Percentiles rank a stretch among this genome's conserved stretches.
phyloP scores from a whole-genome alignment of 2,113 vertebrate species.

The Hiodon alosoides region DNA sequence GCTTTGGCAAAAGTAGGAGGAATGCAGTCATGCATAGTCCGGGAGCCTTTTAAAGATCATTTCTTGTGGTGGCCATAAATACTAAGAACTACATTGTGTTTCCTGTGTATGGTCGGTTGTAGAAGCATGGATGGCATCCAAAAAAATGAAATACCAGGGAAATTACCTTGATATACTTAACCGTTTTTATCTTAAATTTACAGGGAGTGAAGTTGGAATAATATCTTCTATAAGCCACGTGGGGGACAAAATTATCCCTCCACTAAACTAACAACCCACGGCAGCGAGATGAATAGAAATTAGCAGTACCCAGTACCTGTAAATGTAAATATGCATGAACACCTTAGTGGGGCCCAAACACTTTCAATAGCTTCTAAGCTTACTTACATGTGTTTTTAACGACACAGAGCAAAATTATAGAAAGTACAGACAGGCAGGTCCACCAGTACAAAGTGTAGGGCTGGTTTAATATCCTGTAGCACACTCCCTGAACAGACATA shows the following conservation, averaged over 20 bases:
- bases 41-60: neutral
- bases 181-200: neutral
- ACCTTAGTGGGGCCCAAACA: too few species aligned
- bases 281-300: neutral
- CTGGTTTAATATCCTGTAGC: neutral
- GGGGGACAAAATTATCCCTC: constrained; percentile 1
- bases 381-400: neutral
- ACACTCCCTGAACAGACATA: neutral
- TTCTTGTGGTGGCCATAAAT: too few species aligned
- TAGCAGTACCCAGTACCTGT: neutral
- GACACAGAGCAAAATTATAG: neutral
- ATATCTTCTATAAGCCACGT: neutral
- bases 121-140: too few species aligned
- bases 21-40: neutral
- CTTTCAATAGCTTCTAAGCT: constrained; percentile 8
- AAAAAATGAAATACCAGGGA: neutral
- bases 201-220: neutral
- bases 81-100: too few species aligned
- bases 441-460: neutral
- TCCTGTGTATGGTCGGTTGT: too few species aligned
- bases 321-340: neutral
- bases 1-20: neutral
- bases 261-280: neutral
- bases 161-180: neutral
- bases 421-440: too few species aligned